Conservation (phyloP, 1,140 invertebrate genomes). For the Meteorus sp. region DNA sequence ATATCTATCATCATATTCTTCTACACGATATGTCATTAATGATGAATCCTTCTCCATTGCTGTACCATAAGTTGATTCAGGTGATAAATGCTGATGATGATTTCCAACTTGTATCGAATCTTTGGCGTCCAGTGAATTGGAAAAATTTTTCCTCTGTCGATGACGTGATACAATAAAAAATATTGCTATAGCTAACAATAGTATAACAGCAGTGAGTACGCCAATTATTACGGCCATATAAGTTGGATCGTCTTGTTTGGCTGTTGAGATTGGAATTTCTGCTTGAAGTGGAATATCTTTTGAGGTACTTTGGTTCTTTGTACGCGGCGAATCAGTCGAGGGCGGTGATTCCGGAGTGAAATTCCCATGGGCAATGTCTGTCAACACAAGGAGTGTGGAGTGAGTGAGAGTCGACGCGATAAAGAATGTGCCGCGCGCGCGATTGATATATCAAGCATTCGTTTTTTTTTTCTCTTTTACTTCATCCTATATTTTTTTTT, state of each 20-base stretch:
- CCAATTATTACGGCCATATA: constrained; percentile 71
- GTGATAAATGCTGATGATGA: constrained; percentile 55
- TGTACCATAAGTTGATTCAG: constrained; percentile 55
- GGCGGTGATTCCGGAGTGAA: constrained; percentile 55
- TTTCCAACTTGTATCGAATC: constrained; percentile 50
- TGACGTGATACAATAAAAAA: constrained; percentile 65
- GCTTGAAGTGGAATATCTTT: constrained; percentile 50
- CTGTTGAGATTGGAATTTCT: constrained; percentile 54
- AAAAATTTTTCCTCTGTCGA: constrained; percentile 62
- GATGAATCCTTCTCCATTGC: constrained; percentile 54
- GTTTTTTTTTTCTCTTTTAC: neutral
- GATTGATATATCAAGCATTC: too few species aligned
- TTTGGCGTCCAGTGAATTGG: constrained; percentile 58
- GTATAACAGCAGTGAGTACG: constrained; percentile 66
- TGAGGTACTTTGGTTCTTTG: constrained; percentile 54
- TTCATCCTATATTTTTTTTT: neutral
- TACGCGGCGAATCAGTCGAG: constrained; percentile 51
- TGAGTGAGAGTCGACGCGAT: constrained; percentile 12
- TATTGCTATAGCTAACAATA: constrained; percentile 63
- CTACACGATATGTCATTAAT: constrained; percentile 55
- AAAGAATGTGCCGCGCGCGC: constrained; percentile 4
- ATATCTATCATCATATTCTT: constrained; percentile 56
- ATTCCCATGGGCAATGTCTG: constrained; percentile 60
- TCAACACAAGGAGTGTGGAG: too few species aligned
- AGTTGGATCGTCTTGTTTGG: constrained; percentile 60